Base-by-base conservation (phyloP, 1,140 invertebrate species). In the Centruroides vittatus region DNA sequence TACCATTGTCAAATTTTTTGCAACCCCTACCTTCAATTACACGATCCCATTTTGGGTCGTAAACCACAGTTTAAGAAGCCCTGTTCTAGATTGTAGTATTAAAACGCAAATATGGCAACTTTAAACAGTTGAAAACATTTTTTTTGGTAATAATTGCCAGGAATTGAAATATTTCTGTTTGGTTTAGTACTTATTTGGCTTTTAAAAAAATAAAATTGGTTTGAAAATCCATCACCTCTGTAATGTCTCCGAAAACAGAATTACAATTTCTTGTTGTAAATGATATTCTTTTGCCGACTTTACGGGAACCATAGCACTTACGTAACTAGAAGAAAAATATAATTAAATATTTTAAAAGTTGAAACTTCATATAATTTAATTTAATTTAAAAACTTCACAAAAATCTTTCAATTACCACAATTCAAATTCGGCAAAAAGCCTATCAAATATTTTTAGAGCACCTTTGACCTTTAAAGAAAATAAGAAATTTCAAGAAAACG, bases 271-370 rank as follows among this genome's bases (percentile, higher is more conserved):
- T 72, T 98, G 93, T 70, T 96, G 90, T 60, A 93, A 83, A 72
- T 98, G 93, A 75, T 98, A 97, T 74, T 99, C 96, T 68, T 89
- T 86, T 0, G 89, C 89, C 48, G 89, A 87, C 72, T 99, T 99
- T 4, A 99, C 95, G 55, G 93, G 94, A 36, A 99, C 93, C 96
- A 99, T 99, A 0, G 93, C 93, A 71, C 90, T 95, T 0, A 99
- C 96, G 75, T 99, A 99, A 69, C 90, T 81, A 63, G 61, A 75
- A 67, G n/a, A 23, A 61, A 50, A 68, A 65, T 56, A 62, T 60
- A 58, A 36, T 57, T 12, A 46, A 63, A 4, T 53, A 34, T 23
- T 23, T 23, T 1, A 2, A 23, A 23, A 23, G 23, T 23, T 23
- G 23, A 23, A 23, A 23, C 1, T 53, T 23, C 2, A 23, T 23